Evolutionary conservation across 2,888 invertebrate genomes (phyloP).

Genomic region (Junonia oenone): DNA sequence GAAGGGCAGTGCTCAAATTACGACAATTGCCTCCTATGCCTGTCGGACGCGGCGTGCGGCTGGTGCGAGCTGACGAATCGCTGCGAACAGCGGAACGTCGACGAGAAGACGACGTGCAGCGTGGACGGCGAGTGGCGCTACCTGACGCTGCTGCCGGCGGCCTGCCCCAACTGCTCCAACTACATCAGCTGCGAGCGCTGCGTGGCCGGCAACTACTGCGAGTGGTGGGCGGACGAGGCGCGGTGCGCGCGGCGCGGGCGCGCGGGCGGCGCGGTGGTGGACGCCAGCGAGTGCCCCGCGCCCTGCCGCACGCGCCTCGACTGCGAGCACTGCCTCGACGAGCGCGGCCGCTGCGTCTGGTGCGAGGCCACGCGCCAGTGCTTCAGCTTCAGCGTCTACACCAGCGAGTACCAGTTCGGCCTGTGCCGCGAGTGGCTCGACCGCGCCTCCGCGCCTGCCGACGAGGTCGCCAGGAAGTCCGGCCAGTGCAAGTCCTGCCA

Average conservation of each 20-base stretch:
- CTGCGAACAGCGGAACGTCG: conserved; percentile 84
- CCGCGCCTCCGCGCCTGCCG: conserved; percentile 80
- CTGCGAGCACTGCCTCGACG: conserved; percentile 91
- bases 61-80: conserved; percentile 91
- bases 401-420: conserved; percentile 95
- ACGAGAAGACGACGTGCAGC: conserved; percentile 82
- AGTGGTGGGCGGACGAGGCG: conserved; percentile 95
- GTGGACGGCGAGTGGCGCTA: conserved; percentile 85
- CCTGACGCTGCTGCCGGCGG: conserved; percentile 88
- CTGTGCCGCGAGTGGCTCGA: conserved; percentile 96
- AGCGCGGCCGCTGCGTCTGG: conserved; percentile 95
- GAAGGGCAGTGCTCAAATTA: conserved; percentile 88
- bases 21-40: conserved; percentile 91
- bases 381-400: conserved; percentile 97
- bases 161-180: conserved; percentile 93
- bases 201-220: conserved; percentile 87
- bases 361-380: conserved; percentile 95
- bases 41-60: conserved; percentile 93
- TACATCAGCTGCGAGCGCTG: conserved; percentile 93
- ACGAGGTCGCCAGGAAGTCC: conserved; percentile 54
- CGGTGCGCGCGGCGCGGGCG: conserved; percentile 90
- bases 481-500: conserved; percentile 91
- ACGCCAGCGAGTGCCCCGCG: conserved; percentile 84
- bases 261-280: conserved; percentile 82
- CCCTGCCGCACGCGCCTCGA: conserved; percentile 88